These are phyloP conservation scores for Drosophila sproati DNA, from an alignment of 1,140 invertebrate species.

Conservation along the genomic window DNA sequence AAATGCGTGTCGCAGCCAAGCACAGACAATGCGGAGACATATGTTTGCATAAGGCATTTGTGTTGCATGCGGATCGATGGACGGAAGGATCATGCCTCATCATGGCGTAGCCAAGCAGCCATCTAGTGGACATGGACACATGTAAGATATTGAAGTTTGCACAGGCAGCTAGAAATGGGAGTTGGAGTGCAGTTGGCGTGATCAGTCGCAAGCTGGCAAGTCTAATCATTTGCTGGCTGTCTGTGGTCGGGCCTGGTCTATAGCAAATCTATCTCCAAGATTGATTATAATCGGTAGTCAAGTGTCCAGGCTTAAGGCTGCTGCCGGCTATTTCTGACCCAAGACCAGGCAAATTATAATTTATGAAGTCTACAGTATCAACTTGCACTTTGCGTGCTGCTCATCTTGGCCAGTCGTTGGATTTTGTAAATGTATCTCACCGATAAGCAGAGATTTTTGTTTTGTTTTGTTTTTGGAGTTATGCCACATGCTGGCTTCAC, in stretches of 20 bases:
- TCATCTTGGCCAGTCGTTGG: conserved; percentile 3
- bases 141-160: conserved; percentile 62
- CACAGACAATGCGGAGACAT: conserved; percentile 80
- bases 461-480: background rate
- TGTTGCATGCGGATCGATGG: conserved; percentile 52
- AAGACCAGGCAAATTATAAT: conserved; percentile 71
- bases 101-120: conserved; percentile 51
- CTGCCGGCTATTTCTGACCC: conserved; percentile 55
- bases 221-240: conserved; percentile 61
- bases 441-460: conserved; percentile 39
- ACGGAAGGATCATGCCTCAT: conserved; percentile 27
- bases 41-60: conserved; percentile 71
- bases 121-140: conserved; percentile 66
- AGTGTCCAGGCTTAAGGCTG: conserved; percentile 59
- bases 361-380: conserved; percentile 71
- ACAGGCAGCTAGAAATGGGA: conserved; percentile 52
- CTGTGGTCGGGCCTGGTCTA: conserved; percentile 60
- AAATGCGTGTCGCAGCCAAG: conserved; percentile 76
- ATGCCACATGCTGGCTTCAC: conserved; percentile 66
- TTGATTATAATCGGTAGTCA: conserved; percentile 84
- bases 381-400: conserved; percentile 67
- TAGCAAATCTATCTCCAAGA: conserved; percentile 77
- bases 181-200: conserved; percentile 65
- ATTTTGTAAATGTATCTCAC: conserved; percentile 42
- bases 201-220: conserved; percentile 60